Conservation (phyloP, 2,888 invertebrate species). For the Danaus chrysippus region DNA sequence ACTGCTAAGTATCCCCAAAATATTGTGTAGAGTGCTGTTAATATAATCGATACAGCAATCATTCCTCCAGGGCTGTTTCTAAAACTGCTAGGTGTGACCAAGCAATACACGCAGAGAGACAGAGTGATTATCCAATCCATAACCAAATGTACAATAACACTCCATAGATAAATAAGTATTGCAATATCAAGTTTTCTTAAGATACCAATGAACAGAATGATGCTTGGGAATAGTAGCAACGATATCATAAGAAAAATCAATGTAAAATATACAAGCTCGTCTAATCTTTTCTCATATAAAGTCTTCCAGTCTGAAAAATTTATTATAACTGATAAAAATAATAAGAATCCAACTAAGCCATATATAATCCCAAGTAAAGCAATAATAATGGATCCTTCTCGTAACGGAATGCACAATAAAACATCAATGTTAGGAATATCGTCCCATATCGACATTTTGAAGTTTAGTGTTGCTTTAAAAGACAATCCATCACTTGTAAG, state of each 20-base stretch:
- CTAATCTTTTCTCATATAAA: conserved; percentile 39
- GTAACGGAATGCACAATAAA: conserved; percentile 41
- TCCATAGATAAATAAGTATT: conserved; percentile 39
- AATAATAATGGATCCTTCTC: conserved; percentile 35
- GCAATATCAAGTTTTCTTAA: conserved; percentile 28
- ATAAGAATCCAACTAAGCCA: conserved; percentile 37
- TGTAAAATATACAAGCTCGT: conserved; percentile 37
- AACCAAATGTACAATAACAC: conserved; percentile 34
- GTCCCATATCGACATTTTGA: conserved; percentile 26
- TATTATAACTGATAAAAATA: conserved; percentile 37
- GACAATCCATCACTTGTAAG: neutral
- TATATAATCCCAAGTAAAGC: conserved; percentile 38
- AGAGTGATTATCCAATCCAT: conserved; percentile 37
- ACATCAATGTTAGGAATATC: conserved; percentile 24
- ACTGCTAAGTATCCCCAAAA: conserved; percentile 39
- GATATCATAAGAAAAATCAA: conserved; percentile 31
- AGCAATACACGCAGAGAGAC: conserved; percentile 36
- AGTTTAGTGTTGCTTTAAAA: neutral
- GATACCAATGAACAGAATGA: conserved; percentile 38
- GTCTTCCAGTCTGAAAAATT: conserved; percentile 36
- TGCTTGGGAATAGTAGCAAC: conserved; percentile 35
- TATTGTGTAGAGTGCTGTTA: conserved; percentile 34
- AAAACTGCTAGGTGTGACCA: conserved; percentile 38
- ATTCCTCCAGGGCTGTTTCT: conserved; percentile 33
- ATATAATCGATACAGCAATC: conserved; percentile 28